These are phyloP conservation scores for Echiichthys vipera DNA, from an alignment of 2,797 vertebrate species.

Conservation along the genomic window DNA sequence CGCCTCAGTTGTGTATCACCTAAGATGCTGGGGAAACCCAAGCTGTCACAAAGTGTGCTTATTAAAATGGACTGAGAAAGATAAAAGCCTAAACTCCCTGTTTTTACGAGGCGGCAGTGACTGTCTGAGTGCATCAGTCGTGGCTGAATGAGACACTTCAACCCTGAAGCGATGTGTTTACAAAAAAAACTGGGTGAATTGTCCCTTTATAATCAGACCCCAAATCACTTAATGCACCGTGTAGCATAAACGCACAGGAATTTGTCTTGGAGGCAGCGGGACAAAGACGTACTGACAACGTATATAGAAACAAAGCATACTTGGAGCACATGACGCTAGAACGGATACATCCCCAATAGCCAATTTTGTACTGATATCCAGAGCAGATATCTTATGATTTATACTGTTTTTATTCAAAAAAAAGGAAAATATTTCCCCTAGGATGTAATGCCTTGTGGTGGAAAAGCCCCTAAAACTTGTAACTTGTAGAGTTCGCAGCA, in stretches of 20 bases:
- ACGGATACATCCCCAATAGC: conserved; percentile 8
- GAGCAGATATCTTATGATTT: too few relatives aligned
- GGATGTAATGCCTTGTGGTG: not conserved
- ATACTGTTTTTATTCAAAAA: too few relatives aligned
- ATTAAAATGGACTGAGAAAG: conserved; percentile 73
- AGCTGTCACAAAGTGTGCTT: conserved; percentile 84
- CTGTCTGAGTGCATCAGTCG: conserved; percentile 75
- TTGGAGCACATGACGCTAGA: conserved; percentile 29
- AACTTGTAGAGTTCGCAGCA: conserved; percentile 16
- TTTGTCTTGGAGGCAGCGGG: conserved; percentile 49
- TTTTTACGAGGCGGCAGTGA: conserved; percentile 55
- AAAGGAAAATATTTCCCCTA: not conserved
- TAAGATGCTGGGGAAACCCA: conserved; percentile 77
- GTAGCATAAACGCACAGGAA: conserved; percentile 64
- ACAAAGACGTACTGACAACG: conserved; percentile 20
- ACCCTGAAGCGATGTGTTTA: conserved; percentile 61
- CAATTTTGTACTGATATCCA: not conserved
- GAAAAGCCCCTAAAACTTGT: not conserved
- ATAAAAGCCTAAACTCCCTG: conserved; percentile 71
- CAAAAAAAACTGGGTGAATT: conserved; percentile 54
- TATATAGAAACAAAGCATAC: conserved; percentile 20
- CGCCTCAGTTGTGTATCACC: conserved; percentile 69
- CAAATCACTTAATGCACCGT: conserved; percentile 63
- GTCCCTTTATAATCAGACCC: conserved; percentile 64
- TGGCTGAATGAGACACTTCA: conserved; percentile 63